phyloP scores from a whole-genome alignment of 2,888 invertebrate species.

The Teleiodes luculella region DNA sequence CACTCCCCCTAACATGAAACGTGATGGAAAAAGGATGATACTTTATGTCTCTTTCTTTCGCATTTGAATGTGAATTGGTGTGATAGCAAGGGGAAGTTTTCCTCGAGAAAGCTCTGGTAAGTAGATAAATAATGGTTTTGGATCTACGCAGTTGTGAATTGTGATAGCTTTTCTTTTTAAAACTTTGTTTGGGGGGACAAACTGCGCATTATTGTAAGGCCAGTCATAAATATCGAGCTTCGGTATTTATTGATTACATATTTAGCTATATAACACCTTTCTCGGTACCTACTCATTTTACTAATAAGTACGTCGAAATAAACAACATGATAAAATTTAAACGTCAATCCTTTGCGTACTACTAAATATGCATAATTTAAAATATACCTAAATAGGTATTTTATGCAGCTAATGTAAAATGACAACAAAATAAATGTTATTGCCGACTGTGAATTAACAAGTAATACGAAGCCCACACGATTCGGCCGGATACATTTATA shows the following conservation, averaged over 20 bases:
- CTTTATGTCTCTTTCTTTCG: not conserved
- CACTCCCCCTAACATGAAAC: conserved; percentile 46
- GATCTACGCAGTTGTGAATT: conserved; percentile 1
- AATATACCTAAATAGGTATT: not conserved
- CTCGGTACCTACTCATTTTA: no score
- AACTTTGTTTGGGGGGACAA: not conserved
- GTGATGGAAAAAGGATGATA: not conserved
- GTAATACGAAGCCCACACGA: conserved; percentile 43
- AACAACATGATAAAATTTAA: no score
- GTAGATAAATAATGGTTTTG: not conserved
- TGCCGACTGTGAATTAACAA: conserved; percentile 8
- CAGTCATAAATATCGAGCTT: no score
- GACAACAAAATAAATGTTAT: conserved; percentile 3
- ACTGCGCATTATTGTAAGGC: not conserved
- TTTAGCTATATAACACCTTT: no score
- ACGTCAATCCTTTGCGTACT: no score
- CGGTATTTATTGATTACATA: no score
- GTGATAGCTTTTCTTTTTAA: not conserved
- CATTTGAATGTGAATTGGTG: not conserved
- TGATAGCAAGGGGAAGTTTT: not conserved
- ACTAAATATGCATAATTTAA: no score
- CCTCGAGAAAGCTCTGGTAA: not conserved
- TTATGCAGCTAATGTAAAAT: not conserved
- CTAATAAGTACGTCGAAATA: no score
- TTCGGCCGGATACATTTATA: conserved; percentile 68